Evolutionary conservation across 2,888 invertebrate genomes (phyloP), one percentile per base, ranked within the genome.

Genomic region (Bembecia ichneumoniformis): DNA sequence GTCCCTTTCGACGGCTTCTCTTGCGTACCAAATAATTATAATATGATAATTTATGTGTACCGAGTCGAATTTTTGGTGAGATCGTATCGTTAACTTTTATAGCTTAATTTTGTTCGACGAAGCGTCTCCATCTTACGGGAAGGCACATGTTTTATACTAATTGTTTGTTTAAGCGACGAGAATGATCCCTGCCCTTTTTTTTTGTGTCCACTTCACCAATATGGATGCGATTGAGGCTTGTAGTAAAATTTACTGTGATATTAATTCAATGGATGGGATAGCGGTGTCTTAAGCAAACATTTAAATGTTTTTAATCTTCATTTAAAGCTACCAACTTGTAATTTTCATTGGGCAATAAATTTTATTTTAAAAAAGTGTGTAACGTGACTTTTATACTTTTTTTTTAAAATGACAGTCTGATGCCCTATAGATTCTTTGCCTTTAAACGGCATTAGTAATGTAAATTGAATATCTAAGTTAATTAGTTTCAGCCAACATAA

Each of bases 31-130:
- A 62, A 67, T 68, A 65, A 66, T 62, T 65, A 63, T 64, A 66
- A 71, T 71, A 66, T 64, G 67, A 69, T 71, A 71, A 73, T 71
- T 68, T 76, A 77, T 73, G 65, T 62, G 54, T 58, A 63, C 55
- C 58, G 63, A 54, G 58, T 2, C 28, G 9, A 28, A 28, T 28
- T 67, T 59, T 63, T 60, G 57, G 58, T 55, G 52, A 63, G 72
- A 78, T 74, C 62, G 64, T 74, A 71, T 78, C 73, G 64, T 75
- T 66, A 71, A 74, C 57, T 74, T 77, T 81, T 79, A 79, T 74
- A 65, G 66, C 79, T 78, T 76, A 74, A 80, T 81, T 76, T 71
- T 58, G 59, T 71, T 70, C 68, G 62, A 43, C 52, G 65, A 64
- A 64, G 56, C 62, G 57, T 55, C 54, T 51, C 34, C 57, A 53